Base-by-base conservation (phyloP, 1,140 invertebrate species). In the Probaryconus sp. region DNA sequence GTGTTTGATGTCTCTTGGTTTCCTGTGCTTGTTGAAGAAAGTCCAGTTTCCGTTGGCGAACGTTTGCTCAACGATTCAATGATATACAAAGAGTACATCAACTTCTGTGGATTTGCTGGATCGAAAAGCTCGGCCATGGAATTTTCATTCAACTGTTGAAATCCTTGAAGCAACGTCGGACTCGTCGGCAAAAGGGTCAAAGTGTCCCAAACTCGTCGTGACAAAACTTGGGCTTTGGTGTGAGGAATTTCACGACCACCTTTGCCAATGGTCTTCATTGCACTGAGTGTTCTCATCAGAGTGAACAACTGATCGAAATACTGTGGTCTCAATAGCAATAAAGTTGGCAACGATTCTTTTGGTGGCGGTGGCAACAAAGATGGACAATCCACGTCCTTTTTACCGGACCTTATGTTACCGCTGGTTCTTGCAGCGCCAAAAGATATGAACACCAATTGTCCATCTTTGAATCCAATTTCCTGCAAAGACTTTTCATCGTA, bases 81-180 rank as follows among this genome's bases (percentile, higher is more conserved):
- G 50, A 98, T 97, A 80, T 97, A 96, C 30, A 98, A 83, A 0
- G 95, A 96, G 83, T 98, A 98, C 94, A 98, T 97, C 33, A 98
- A 90, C 81, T 97, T 97, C 83, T 98, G 96, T 0, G 96, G 93
- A 85, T 94, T 96, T 1, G 92, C 91, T 0, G 95, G 94, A 87
- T 97, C 94, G 0, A 98, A 87, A 0, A 97, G 83, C 73, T 94
- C 91, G 14, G 91, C 90, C 67, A 96, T 85, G 64, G 92, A 83
- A 72, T 88, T 88, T 75, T 91, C 90, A 1, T 86, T 89, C 0
- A 95, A 87, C 65, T 92, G 91, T 78, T 94, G 93, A 75, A 98
- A 97, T 3, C 94, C 94, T 85, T 94, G 90, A 6, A 97, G 83
- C 17, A 97, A 89, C 1, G 92, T 93, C 0, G 95, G 94, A 87